Evolutionary conservation across 2,888 invertebrate species (phyloP).

Genomic region (Zaprionus lineosus): DNA sequence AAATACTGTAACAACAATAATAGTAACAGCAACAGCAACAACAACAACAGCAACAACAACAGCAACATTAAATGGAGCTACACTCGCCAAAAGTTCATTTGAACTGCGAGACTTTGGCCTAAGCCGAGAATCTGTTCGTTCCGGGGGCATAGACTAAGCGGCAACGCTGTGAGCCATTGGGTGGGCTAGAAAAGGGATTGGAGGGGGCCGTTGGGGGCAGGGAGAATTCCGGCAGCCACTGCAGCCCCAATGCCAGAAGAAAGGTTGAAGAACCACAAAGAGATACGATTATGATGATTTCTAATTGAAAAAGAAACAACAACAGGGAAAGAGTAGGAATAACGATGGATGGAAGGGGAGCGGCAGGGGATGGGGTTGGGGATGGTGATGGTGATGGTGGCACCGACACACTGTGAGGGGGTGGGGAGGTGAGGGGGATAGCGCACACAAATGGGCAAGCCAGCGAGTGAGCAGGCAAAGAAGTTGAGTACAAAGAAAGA

Average conservation of each 20-base stretch:
- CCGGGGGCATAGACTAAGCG: conserved; percentile 29
- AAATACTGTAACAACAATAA: conserved; percentile 43
- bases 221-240: conserved; percentile 49
- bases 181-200: too few relatives aligned
- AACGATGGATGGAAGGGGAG: neutral
- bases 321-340: too few relatives aligned
- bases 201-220: conserved; percentile 2
- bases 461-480: too few relatives aligned
- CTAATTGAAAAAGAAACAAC: conserved; percentile 77
- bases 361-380: neutral
- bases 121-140: conserved; percentile 30
- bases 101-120: conserved; percentile 26
- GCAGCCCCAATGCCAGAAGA: conserved; percentile 14
- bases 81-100: conserved; percentile 65
- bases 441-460: too few relatives aligned
- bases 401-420: too few relatives aligned
- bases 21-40: too few relatives aligned
- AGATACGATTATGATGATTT: conserved; percentile 73
- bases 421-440: too few relatives aligned
- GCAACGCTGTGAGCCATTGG: too few relatives aligned
- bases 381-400: conserved; percentile 12
- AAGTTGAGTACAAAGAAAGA: conserved; percentile 2
- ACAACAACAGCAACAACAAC: conserved; percentile 5
- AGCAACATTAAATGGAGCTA: conserved; percentile 37
- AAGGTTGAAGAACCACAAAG: conserved; percentile 58